Base-by-base conservation (phyloP, 2,888 invertebrate species). In the Trachelus iudaicus region DNA sequence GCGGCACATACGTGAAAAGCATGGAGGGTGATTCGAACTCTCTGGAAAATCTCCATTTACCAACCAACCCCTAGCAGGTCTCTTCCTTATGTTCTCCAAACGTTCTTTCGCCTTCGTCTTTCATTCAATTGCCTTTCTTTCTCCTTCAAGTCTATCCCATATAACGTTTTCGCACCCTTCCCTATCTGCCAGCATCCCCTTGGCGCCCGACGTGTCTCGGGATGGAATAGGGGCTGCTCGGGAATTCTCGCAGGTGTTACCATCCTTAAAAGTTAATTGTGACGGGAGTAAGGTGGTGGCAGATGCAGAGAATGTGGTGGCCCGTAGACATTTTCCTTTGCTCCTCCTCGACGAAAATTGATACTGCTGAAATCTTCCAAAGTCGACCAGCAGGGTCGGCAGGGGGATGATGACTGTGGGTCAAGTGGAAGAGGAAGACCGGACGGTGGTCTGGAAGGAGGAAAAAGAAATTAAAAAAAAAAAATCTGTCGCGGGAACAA, bases 231-330 rank as follows among this genome's bases (percentile, higher is more conserved):
- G 56, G 56, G 9, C 56, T 56, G 56, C 23, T 23, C 23, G 56
- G 56, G 56, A 56, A 56, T 56, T 56, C 2, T 56, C 56, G 56
- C 83, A 82, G 69, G 74, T 75, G 81, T 78, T 69, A 75, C 77
- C 75, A 75, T 79, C 77, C 81, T 82, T 82, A 83, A 83, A 84
- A 84, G 84, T 84, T 84, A 84, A 84, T 84, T 84, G 84, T 79
- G 76, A 82, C 76, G 80, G 73, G 81, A 81, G 77, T 34, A 82
- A 83, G 81, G 77, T 73, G 75, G 81, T 80, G 77, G 77, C 83
- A 85, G 85, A 82, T 84, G 83, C 80, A 69, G 76, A 80, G 83
- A 83, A 84, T 85, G 84, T 78, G 83, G 82, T 23, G 56, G 23
- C 23, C 56, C 2, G 23, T 56, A 56, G 56, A 56, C 23, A 85